Conservation (phyloP, 1,140 invertebrate genomes). For the Wasmannia auropunctata region DNA sequence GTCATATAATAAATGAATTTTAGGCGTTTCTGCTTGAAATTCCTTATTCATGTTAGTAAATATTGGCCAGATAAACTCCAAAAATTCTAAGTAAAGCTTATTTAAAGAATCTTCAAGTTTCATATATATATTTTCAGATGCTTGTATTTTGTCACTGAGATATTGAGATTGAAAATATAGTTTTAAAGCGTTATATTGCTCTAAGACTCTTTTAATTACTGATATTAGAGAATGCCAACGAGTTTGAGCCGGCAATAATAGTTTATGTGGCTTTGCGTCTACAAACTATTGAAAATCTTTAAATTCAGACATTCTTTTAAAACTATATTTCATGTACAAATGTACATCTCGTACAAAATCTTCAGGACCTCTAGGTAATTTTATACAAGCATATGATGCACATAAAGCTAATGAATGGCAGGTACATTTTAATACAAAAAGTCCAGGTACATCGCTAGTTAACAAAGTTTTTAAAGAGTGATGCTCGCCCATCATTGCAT, state of each 20-base stretch:
- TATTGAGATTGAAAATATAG: constrained; percentile 56
- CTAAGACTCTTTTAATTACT: not conserved
- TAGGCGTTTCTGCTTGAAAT: not conserved
- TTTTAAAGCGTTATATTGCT: constrained; percentile 56
- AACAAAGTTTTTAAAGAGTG: constrained; percentile 19
- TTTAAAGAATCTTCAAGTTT: not conserved
- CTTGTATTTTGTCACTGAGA: not conserved
- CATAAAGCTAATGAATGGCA: too few species aligned
- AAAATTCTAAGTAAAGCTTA: not conserved
- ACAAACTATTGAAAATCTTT: not conserved
- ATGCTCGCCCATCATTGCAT: constrained; percentile 50
- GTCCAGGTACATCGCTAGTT: constrained; percentile 9
- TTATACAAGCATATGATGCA: constrained; percentile 72
- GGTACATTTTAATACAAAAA: not conserved
- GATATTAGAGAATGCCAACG: not conserved
- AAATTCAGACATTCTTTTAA: not conserved
- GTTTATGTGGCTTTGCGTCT: constrained; percentile 4
- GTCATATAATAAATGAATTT: constrained; percentile 58
- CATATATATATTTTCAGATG: not conserved
- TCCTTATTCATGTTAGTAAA: not conserved
- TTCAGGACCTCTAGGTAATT: constrained; percentile 70
- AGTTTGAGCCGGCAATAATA: not conserved
- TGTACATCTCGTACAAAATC: constrained; percentile 58
- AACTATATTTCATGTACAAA: constrained; percentile 12
- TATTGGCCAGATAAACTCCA: not conserved